These are phyloP conservation scores for Yponomeuta malinellus DNA, from an alignment of 2,888 invertebrate species.

Conservation along the genomic window DNA sequence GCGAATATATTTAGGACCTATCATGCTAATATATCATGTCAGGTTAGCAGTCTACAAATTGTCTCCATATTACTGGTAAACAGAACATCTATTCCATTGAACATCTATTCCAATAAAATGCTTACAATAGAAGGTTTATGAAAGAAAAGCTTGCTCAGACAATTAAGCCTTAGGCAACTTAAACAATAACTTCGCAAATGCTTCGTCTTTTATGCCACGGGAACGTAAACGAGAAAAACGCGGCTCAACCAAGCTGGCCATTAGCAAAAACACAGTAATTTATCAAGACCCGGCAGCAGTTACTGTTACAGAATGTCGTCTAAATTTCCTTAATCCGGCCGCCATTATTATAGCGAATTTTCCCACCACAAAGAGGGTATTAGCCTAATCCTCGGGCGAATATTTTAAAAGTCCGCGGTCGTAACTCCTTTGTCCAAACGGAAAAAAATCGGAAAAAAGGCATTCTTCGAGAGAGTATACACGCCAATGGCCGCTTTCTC, in stretches of 20 bases:
- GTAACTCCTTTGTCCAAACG: slow-evolving; percentile 24
- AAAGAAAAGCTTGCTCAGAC: not conserved
- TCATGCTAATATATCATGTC: too few relatives aligned
- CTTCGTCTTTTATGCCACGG: not conserved
- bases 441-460: slow-evolving; percentile 6
- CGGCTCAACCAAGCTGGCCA: slow-evolving; percentile 32
- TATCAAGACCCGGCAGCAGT: slow-evolving; percentile 56
- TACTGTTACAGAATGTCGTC: slow-evolving; percentile 35
- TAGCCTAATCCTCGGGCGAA: slow-evolving; percentile 50
- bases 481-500: not conserved
- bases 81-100: too few relatives aligned
- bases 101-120: not conserved
- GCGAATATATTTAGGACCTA: too few relatives aligned
- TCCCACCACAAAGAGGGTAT: slow-evolving; percentile 50
- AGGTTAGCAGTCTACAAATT: too few relatives aligned
- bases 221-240: not conserved
- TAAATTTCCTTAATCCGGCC: slow-evolving; percentile 46
- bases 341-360: slow-evolving; percentile 61
- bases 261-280: slow-evolving; percentile 65
- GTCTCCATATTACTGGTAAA: too few relatives aligned
- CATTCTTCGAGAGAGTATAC: not conserved
- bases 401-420: slow-evolving; percentile 36
- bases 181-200: not conserved
- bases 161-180: not conserved
- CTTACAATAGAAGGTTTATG: not conserved